Evolutionary conservation across 2,888 invertebrate species (phyloP), one percentile per base, ranked within the genome.

Genomic region (Chorisops tibialis): DNA sequence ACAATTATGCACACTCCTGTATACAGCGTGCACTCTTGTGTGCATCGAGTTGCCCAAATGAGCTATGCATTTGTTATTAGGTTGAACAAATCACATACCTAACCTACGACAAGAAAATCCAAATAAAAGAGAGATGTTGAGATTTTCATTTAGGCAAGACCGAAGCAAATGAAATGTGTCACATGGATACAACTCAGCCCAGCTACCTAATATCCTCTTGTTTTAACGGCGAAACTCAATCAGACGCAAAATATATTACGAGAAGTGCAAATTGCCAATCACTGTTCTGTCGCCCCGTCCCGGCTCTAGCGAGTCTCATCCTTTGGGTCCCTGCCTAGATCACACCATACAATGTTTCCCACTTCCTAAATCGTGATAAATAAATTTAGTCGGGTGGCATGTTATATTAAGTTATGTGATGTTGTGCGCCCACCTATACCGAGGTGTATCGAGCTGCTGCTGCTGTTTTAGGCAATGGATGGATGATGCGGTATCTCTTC

Each of bases 251-350:
- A 79, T 79, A 79, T 79, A 79, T 79, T 79, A 22, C 22, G 24
- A 79, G 76, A 78, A 78, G 76, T 78, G 79, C 77, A 79, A 79
- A 79, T 79, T 79, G 79, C 77, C 79, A 79, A 79, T 79, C 79
- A 79, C 79, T 78, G 78, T 79, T 60, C 22, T 22, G 43, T 4
- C 35, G 24, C 3, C 16, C 51, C 18, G 7, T 37, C 35, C 38
- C n/a, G 7, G 11, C n/a, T 11, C 38, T 37, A 51, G 18, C 12
- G 4, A 6, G n/a, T 14, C 35, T 38, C 9, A 16, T 16, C 35
- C 16, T 30, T 30, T 30, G 5, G 12, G 5, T 51, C 11, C 49
- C 21, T 49, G 24, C 49, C 16, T 12, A 19, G 18, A 18, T 19
- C 22, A 24, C 9, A 18, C 24, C 22, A 21, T 6, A 18, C 22